Evolutionary conservation across 37 sponge, comb jelly and placozoan species (phyloP).

Genomic region (Eunapius fragilis): DNA sequence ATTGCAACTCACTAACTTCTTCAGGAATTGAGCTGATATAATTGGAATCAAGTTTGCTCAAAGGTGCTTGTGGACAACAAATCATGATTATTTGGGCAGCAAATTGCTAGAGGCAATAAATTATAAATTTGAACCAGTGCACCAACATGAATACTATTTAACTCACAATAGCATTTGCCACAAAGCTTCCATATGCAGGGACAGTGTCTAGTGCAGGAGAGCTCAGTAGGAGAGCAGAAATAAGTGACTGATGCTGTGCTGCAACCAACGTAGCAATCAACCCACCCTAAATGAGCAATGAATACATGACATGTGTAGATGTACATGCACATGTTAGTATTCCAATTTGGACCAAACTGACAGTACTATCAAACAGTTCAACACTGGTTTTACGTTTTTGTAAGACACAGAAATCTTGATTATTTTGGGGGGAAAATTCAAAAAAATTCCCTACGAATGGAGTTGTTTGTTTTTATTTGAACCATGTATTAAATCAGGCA

Average conservation of each 20-base stretch:
- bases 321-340: too few species aligned
- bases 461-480: too few species aligned
- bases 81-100: not conserved
- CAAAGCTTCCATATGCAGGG: not conserved
- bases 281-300: conserved; percentile 50
- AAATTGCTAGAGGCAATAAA: conserved; percentile 19
- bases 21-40: conserved; percentile 56
- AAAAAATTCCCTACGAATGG: too few species aligned
- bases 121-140: not conserved
- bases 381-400: too few species aligned
- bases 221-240: conserved; percentile 57
- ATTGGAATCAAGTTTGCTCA: conserved; percentile 5
- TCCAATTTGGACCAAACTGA: too few species aligned
- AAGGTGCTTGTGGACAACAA: conserved; percentile 18
- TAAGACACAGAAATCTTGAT: too few species aligned
- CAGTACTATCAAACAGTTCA: too few species aligned
- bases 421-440: too few species aligned
- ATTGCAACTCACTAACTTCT: conserved; percentile 35
- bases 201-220: conserved; percentile 32
- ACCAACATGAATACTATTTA: not conserved
- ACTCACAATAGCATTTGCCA: conserved; percentile 4
- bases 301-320: not conserved
- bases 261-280: conserved; percentile 38
- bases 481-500: too few species aligned
- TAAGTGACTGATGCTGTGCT: conserved; percentile 29